phyloP scores from a whole-genome alignment of 2,888 invertebrate genomes.

The Drosophila nr. perissopoda region DNA sequence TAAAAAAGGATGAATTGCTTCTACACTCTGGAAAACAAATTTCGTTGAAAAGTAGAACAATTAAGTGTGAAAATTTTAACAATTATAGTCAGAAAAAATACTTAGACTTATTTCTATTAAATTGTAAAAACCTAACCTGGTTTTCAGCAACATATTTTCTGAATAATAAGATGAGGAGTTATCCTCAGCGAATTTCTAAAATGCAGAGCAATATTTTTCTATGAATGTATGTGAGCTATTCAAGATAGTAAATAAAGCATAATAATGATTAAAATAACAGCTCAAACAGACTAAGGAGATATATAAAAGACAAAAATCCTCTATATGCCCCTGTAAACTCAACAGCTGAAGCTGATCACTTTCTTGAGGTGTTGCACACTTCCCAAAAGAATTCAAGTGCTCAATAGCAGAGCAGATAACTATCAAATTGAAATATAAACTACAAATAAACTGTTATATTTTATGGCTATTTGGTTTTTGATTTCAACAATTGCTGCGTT shows the following conservation, averaged over 20 bases:
- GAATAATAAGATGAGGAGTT: neutral
- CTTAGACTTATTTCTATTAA: neutral
- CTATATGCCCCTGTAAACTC: neutral
- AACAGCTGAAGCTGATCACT: neutral
- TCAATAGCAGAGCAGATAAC: too few species aligned
- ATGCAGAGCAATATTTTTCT: neutral
- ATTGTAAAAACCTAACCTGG: fast-evolving
- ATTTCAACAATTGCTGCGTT: conserved; percentile 9
- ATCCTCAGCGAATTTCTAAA: neutral
- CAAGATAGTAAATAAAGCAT: neutral
- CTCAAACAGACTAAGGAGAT: neutral
- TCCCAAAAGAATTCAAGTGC: neutral
- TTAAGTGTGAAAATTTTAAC: neutral
- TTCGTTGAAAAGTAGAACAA: neutral
- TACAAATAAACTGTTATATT: neutral
- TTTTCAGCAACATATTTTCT: neutral
- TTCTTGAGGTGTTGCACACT: neutral
- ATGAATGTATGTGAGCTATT: neutral
- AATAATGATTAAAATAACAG: neutral
- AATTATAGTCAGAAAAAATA: neutral
- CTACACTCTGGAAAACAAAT: too few species aligned
- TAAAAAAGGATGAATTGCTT: neutral
- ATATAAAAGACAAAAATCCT: neutral
- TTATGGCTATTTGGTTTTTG: conserved; percentile 12
- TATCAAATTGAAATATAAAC: conserved; percentile 1